Evolutionary conservation across 2,113 vertebrate genomes (phyloP).

Genomic region (Microcebus murinus): DNA sequence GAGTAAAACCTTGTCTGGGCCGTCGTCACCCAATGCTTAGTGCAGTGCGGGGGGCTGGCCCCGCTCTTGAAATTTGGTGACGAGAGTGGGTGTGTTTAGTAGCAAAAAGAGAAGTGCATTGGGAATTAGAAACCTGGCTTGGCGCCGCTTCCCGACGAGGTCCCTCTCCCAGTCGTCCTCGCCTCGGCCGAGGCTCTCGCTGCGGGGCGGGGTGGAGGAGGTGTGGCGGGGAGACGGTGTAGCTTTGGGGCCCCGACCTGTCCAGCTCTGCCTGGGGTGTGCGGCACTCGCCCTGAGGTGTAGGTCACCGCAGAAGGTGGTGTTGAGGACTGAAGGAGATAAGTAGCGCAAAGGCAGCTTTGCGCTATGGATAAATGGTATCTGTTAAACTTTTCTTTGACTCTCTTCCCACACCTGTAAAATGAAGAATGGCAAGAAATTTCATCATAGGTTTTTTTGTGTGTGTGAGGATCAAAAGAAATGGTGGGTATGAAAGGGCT

Average conservation of each 20-base stretch:
- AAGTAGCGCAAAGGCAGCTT: background rate
- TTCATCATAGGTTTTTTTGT: background rate
- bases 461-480: background rate
- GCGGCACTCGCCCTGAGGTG: background rate
- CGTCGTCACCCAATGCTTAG: background rate
- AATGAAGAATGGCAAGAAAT: background rate
- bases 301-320: background rate
- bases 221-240: background rate
- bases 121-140: background rate
- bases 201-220: accelerated
- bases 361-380: background rate
- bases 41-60: background rate
- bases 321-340: background rate
- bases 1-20: background rate
- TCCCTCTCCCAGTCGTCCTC: background rate
- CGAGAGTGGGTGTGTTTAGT: background rate
- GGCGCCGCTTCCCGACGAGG: too few relatives aligned
- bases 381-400: background rate
- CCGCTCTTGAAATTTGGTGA: too few relatives aligned
- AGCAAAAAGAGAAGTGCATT: background rate
- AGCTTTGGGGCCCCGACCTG: background rate
- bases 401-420: background rate
- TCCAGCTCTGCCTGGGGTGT: background rate
- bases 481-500: background rate
- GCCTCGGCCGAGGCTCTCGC: background rate